Conservation (phyloP, 1,140 invertebrate genomes). For the Heliconius himera region DNA sequence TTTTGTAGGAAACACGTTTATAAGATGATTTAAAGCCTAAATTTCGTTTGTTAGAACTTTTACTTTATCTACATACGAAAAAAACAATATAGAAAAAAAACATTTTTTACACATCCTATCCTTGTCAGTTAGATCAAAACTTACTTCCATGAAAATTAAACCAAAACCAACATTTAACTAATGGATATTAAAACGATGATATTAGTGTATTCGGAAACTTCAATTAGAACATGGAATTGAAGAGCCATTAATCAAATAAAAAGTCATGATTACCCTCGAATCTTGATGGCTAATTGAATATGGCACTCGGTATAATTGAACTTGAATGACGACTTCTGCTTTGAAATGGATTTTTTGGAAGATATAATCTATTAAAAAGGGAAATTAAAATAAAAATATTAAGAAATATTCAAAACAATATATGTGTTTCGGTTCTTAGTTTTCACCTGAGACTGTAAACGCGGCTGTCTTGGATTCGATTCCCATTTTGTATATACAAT, state of each 20-base stretch:
- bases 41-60: too few species aligned
- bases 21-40: neutral
- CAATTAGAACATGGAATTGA: conserved; percentile 68
- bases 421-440: too few species aligned
- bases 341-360: conserved; percentile 22
- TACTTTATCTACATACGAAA: too few species aligned
- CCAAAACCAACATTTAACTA: conserved; percentile 40
- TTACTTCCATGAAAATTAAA: conserved; percentile 16
- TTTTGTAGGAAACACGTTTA: neutral
- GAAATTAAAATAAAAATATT: neutral
- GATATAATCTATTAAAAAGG: conserved; percentile 15
- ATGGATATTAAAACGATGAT: conserved; percentile 58
- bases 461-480: too few species aligned
- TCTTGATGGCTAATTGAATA: conserved; percentile 76
- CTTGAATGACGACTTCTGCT: conserved; percentile 60
- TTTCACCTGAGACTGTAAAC: too few species aligned
- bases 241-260: conserved; percentile 75
- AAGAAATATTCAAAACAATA: neutral
- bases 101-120: too few species aligned
- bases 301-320: conserved; percentile 71
- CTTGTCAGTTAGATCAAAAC: neutral
- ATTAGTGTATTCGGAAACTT: conserved; percentile 47
- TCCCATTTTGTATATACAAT: too few species aligned
- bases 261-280: conserved; percentile 71
- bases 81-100: neutral